Evolutionary conservation across 2,888 invertebrate genomes (phyloP).

Genomic region (Taenaris catops): DNA sequence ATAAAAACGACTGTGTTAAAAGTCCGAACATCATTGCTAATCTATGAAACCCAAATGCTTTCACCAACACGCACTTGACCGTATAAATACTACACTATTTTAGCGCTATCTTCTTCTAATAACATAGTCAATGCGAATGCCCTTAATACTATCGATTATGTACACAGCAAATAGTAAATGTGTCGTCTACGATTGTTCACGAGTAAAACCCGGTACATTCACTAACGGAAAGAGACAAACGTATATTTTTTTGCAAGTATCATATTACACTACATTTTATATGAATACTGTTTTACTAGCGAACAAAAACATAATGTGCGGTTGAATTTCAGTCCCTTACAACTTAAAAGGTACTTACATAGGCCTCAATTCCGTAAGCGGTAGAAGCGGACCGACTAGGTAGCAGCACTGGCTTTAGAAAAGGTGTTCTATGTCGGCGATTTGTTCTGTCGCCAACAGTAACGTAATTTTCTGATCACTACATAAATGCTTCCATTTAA

Average conservation of each 20-base stretch:
- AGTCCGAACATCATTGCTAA: too few species aligned
- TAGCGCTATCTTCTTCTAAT: constrained; percentile 17
- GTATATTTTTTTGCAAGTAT: constrained; percentile 6
- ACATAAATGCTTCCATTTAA: too few species aligned
- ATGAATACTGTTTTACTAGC: not conserved
- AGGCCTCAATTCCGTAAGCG: constrained; percentile 19
- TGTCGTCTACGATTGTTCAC: constrained; percentile 4
- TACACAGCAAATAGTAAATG: constrained; percentile 2
- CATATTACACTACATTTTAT: constrained; percentile 3
- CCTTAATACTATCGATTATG: constrained; percentile 21
- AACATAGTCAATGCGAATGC: constrained; percentile 12
- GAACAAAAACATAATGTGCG: constrained; percentile 7
- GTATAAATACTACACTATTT: too few species aligned
- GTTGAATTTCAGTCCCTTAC: constrained; percentile 8
- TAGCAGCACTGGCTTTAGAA: constrained; percentile 36
- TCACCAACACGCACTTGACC: too few species aligned
- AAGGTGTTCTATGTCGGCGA: too few species aligned
- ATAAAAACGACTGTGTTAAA: too few species aligned
- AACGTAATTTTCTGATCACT: too few species aligned
- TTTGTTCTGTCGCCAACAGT: too few species aligned
- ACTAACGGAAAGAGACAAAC: constrained; percentile 20
- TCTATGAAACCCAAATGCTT: too few species aligned
- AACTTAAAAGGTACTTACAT: constrained; percentile 20
- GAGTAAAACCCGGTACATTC: constrained; percentile 7
- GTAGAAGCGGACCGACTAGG: constrained; percentile 29